A percentile compares a stretch with the other conserved stretches of the same genome.
These are phyloP conservation scores for Resseliella maxima DNA, from an alignment of 2,888 invertebrate genomes.

Conservation along the genomic window DNA sequence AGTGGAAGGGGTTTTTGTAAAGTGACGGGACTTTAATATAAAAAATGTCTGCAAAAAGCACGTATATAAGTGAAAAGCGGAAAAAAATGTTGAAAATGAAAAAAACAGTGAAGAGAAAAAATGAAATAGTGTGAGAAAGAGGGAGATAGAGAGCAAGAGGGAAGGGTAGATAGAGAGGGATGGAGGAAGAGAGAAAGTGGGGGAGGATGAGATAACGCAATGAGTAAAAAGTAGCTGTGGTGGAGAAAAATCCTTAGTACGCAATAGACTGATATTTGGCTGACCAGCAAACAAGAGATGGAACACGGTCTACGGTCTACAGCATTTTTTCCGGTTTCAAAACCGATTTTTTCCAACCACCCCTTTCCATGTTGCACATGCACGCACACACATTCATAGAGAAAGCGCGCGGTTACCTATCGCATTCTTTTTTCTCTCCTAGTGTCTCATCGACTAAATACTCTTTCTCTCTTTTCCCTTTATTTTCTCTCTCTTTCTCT, in stretches of 20 bases:
- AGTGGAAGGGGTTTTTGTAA: conserved; percentile 50
- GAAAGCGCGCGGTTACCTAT: neutral
- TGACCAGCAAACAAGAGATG: conserved; percentile 36
- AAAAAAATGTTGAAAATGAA: conserved; percentile 6
- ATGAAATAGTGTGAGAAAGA: neutral
- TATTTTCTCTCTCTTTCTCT: too few relatives aligned
- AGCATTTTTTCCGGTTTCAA: conserved; percentile 39
- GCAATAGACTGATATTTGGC: neutral
- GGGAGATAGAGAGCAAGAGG: neutral
- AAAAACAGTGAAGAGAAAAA: neutral
- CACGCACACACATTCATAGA: neutral
- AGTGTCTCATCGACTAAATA: conserved; percentile 29
- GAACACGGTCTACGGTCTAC: neutral
- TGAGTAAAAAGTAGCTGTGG: too few relatives aligned
- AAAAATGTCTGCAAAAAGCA: conserved; percentile 5
- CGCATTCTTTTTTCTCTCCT: neutral
- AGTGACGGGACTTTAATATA: conserved; percentile 11
- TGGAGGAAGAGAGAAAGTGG: too few relatives aligned
- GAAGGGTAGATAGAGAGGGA: too few relatives aligned
- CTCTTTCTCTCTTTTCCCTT: too few relatives aligned
- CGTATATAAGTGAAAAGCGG: conserved; percentile 41
- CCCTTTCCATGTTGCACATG: conserved; percentile 33
- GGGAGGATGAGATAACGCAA: too few relatives aligned
- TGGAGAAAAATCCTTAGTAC: neutral
- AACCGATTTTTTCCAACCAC: conserved; percentile 30